Percentiles rank a stretch among this genome's conserved stretches.
These are phyloP conservation scores for Neodiprion virginianus DNA, from an alignment of 1,140 invertebrate genomes.

Conservation along the genomic window DNA sequence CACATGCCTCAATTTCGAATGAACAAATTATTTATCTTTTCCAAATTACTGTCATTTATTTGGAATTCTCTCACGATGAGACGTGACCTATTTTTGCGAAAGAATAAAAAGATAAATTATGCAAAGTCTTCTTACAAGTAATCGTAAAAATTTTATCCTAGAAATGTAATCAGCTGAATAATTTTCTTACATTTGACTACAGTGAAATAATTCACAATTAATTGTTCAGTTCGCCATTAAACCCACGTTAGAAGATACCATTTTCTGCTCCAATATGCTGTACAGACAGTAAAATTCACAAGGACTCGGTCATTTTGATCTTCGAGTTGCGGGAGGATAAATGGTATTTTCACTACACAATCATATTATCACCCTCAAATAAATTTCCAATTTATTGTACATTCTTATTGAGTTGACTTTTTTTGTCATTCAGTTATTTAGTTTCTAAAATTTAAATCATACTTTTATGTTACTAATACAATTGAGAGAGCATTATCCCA, in stretches of 20 bases:
- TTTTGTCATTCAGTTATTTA: not conserved
- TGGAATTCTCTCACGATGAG: too few species aligned
- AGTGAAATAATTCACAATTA: not conserved
- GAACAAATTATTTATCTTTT: too few species aligned
- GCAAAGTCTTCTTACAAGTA: too few species aligned
- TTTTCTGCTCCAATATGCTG: not conserved
- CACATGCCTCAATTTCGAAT: not conserved
- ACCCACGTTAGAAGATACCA: not conserved
- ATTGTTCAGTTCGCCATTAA: not conserved
- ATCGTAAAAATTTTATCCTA: too few species aligned
- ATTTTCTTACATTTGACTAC: not conserved
- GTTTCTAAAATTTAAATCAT: not conserved
- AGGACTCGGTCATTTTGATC: not conserved
- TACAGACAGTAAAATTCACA: too few species aligned
- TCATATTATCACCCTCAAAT: not conserved
- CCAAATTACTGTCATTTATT: too few species aligned
- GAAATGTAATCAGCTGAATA: not conserved
- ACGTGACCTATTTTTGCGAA: too few species aligned
- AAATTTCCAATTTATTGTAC: not conserved
- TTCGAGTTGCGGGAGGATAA: not conserved
- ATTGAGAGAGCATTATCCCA: constrained; percentile 2
- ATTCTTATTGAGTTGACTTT: not conserved
- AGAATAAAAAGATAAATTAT: too few species aligned
- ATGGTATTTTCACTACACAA: not conserved
- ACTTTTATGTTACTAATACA: not conserved